These are phyloP conservation scores for Cerastis rubricosa DNA, from an alignment of 2,888 invertebrate genomes.

Conservation along the genomic window DNA sequence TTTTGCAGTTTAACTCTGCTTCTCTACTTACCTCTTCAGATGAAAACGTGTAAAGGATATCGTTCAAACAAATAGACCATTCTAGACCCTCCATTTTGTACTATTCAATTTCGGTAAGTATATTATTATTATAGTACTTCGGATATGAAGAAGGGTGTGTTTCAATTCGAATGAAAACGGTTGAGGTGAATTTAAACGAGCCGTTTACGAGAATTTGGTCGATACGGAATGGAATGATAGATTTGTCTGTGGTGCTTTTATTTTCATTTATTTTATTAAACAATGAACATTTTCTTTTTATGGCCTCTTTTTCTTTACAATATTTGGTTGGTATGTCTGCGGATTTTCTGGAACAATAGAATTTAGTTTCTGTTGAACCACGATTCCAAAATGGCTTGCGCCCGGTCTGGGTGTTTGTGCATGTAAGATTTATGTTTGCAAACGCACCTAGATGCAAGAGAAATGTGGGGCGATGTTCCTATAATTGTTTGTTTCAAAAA, in stretches of 20 bases:
- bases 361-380: slow-evolving; percentile 27
- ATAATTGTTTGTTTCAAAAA: not conserved
- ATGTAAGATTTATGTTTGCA: slow-evolving; percentile 40
- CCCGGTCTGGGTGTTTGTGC: slow-evolving; percentile 21
- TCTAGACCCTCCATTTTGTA: slow-evolving; percentile 50
- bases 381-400: slow-evolving; percentile 25
- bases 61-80: slow-evolving; percentile 47
- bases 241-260: slow-evolving; percentile 35
- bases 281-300: not conserved
- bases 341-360: slow-evolving; percentile 18
- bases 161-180: slow-evolving; percentile 53
- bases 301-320: not conserved
- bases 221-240: slow-evolving; percentile 33
- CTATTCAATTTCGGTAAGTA: slow-evolving; percentile 62
- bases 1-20: not conserved
- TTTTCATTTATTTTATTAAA: slow-evolving; percentile 15
- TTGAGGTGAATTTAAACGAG: slow-evolving; percentile 61
- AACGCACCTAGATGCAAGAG: slow-evolving; percentile 13
- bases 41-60: slow-evolving; percentile 46
- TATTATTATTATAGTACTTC: slow-evolving; percentile 58
- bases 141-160: slow-evolving; percentile 54
- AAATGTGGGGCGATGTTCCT: not conserved
- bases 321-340: not conserved
- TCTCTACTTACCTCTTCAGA: slow-evolving; percentile 19
- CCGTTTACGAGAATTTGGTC: slow-evolving; percentile 51